phyloP scores from a whole-genome alignment of 2,888 invertebrate genomes.

The Tridacna crocea region DNA sequence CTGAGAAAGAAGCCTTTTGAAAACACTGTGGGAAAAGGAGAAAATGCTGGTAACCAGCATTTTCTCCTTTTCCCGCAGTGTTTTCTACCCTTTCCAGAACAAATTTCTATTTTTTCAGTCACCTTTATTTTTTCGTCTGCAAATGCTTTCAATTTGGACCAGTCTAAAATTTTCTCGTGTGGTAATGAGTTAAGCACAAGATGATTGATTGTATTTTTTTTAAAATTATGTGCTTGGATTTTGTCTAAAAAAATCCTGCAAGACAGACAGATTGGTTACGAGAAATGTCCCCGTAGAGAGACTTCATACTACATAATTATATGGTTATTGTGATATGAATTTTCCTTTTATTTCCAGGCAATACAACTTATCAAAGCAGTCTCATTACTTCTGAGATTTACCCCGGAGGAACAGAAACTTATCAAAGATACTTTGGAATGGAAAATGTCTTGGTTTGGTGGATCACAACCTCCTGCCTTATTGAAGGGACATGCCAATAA shows the following conservation, averaged over 20 bases:
- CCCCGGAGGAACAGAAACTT: slow-evolving; percentile 93
- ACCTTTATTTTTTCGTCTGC: not conserved
- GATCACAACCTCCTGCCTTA: slow-evolving; percentile 86
- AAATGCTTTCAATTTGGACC: not conserved
- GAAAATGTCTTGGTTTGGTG: slow-evolving; percentile 90
- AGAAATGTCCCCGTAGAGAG: too few species aligned
- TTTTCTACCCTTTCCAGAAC: too few species aligned
- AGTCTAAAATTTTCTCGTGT: not conserved
- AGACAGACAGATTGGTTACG: too few species aligned
- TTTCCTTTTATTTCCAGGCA: slow-evolving; percentile 87
- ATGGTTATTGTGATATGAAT: not conserved
- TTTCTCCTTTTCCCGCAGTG: too few species aligned
- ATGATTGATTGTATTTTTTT: not conserved
- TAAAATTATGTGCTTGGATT: not conserved
- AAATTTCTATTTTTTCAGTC: too few species aligned
- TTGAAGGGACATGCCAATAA: slow-evolving; percentile 80
- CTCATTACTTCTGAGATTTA: slow-evolving; percentile 92
- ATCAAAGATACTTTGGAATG: slow-evolving; percentile 91
- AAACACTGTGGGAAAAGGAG: too few species aligned
- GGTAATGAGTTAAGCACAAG: not conserved
- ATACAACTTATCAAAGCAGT: slow-evolving; percentile 95
- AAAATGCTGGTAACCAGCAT: too few species aligned
- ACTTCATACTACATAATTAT: too few species aligned
- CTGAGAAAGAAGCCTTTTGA: too few species aligned
- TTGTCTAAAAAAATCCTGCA: too few species aligned